These are phyloP conservation scores for Drosophila ohnishii DNA, from an alignment of 1,140 invertebrate genomes.

Conservation along the genomic window DNA sequence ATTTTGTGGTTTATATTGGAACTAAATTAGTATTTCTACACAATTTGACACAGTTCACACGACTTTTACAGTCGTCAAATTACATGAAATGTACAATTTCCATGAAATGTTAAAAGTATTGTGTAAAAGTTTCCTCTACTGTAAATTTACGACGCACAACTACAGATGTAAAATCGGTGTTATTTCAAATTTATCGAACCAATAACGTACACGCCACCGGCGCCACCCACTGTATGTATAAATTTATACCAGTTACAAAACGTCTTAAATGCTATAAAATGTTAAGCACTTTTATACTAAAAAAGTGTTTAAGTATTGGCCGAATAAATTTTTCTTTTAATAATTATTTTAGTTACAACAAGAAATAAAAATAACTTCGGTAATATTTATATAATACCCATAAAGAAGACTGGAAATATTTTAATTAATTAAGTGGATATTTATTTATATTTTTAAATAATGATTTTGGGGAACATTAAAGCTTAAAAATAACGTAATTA, in stretches of 20 bases:
- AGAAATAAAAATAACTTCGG: no score
- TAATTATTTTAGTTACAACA: no score
- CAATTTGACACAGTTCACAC: background rate
- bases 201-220: background rate
- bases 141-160: background rate
- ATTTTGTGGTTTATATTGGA: background rate
- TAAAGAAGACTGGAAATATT: no score
- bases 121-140: background rate
- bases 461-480: no score
- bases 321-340: no score
- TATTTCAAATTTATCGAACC: background rate
- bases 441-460: no score
- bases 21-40: background rate
- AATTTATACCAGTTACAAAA: background rate
- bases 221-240: background rate
- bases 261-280: background rate
- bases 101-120: background rate
- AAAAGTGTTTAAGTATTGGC: no score
- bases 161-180: background rate
- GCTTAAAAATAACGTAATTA: no score
- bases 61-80: background rate
- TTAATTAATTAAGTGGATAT: no score
- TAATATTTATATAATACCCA: no score
- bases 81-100: background rate
- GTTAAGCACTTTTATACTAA: no score